phyloP scores from a whole-genome alignment of 2,888 invertebrate species.

The Ochlodes sylvanus region DNA sequence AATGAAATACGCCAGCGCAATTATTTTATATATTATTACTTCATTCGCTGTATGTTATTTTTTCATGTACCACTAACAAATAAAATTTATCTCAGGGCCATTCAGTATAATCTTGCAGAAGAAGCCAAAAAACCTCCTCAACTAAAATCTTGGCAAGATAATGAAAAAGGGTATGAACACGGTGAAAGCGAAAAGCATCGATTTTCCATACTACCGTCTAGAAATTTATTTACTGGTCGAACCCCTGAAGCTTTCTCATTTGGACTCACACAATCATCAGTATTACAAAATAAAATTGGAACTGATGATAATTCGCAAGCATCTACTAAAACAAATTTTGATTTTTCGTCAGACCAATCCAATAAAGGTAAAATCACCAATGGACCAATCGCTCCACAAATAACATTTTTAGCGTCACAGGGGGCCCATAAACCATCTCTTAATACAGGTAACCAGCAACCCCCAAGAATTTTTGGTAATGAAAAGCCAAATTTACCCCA shows the following conservation, averaged over 20 bases:
- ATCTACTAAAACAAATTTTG: conserved; percentile 62
- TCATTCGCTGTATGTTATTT: no score
- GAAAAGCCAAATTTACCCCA: conserved; percentile 74
- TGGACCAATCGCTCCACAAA: conserved; percentile 72
- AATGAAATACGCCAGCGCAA: no score
- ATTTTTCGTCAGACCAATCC: conserved; percentile 62
- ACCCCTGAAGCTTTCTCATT: conserved; percentile 80
- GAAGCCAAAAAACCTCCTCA: conserved; percentile 75
- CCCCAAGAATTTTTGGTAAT: conserved; percentile 62
- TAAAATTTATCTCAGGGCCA: conserved; percentile 58
- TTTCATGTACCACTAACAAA: no score
- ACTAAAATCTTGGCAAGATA: conserved; percentile 66
- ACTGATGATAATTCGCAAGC: conserved; percentile 63
- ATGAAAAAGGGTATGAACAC: conserved; percentile 60
- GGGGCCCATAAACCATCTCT: conserved; percentile 72
- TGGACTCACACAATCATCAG: conserved; percentile 61
- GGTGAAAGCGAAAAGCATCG: conserved; percentile 57
- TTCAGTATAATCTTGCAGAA: conserved; percentile 79
- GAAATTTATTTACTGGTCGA: conserved; percentile 74
- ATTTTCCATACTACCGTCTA: conserved; percentile 55
- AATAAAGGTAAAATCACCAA: conserved; percentile 59
- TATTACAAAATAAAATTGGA: conserved; percentile 64
- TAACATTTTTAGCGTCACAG: conserved; percentile 79
- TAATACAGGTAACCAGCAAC: conserved; percentile 55
- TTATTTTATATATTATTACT: no score